A percentile compares a stretch with the other conserved stretches of the same genome.
Conservation (phyloP, 1,140 invertebrate species). For the Oscheius sp. region DNA sequence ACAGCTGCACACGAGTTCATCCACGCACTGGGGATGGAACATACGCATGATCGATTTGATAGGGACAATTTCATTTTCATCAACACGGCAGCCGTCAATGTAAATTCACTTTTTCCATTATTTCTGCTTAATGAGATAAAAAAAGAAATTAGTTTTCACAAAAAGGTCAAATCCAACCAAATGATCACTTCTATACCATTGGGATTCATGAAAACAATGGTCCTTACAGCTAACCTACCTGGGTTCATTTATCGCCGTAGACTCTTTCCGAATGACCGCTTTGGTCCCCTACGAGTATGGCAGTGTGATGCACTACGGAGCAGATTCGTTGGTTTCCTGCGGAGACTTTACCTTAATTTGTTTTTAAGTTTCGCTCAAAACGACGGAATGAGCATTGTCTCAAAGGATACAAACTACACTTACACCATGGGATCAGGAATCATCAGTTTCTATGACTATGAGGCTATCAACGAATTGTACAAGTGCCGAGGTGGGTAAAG, state of each 20-base stretch:
- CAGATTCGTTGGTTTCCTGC: background rate
- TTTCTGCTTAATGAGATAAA: constrained; percentile 3
- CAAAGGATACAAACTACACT: constrained; percentile 32
- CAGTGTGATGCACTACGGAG: constrained; percentile 33
- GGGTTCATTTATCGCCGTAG: constrained; percentile 20
- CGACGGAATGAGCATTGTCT: constrained; percentile 19
- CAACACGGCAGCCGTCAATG: constrained; percentile 22
- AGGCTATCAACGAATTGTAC: constrained; percentile 28
- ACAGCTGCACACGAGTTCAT: constrained; percentile 36
- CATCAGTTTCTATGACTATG: constrained; percentile 33
- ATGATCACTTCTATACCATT: too few species aligned
- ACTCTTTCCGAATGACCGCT: constrained; percentile 10
- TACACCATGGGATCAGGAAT: constrained; percentile 38
- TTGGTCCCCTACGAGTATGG: constrained; percentile 36
- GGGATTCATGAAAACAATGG: background rate
- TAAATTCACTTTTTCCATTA: background rate
- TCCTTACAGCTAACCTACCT: background rate
- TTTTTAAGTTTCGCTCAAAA: too few species aligned
- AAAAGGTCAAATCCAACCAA: too few species aligned
- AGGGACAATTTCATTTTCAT: constrained; percentile 28
- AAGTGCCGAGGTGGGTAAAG: constrained; percentile 36
- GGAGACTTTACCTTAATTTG: too few species aligned
- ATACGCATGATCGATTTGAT: constrained; percentile 34
- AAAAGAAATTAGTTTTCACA: too few species aligned
- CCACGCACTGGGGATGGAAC: constrained; percentile 36